Conservation (phyloP, 2,888 invertebrate genomes). For the Protophormia terraenovae region DNA sequence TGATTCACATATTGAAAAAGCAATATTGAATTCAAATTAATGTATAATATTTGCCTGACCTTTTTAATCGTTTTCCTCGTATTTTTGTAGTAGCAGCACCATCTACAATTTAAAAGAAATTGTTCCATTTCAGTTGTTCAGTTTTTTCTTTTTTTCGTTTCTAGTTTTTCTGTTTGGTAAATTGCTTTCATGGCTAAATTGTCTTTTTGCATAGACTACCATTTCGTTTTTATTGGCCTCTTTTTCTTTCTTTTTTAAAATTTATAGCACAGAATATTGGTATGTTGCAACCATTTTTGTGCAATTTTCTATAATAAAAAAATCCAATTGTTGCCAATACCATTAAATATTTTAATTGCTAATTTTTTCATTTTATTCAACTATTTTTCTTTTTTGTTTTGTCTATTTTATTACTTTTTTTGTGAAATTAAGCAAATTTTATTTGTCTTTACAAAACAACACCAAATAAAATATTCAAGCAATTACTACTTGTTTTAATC, state of each 20-base stretch:
- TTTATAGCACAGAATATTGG: conserved; percentile 7
- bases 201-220: conserved; percentile 7
- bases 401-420: neutral
- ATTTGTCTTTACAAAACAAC: conserved; percentile 28
- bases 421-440: conserved; percentile 42
- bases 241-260: neutral
- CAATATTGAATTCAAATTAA: conserved; percentile 4
- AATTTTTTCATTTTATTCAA: conserved; percentile 50
- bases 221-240: conserved; percentile 14
- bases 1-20: neutral
- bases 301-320: conserved; percentile 18
- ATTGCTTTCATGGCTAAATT: conserved; percentile 18
- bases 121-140: neutral
- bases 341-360: conserved; percentile 58
- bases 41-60: conserved; percentile 8
- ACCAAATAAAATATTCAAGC: conserved; percentile 43
- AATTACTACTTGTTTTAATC: conserved; percentile 51
- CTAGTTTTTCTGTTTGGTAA: conserved; percentile 4
- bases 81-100: neutral
- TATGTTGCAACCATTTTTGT: conserved; percentile 11
- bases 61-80: neutral
- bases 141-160: conserved; percentile 2
- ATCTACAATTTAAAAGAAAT: conserved; percentile 1
- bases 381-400: conserved; percentile 29
- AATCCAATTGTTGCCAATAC: conserved; percentile 39